These are phyloP conservation scores for Caradrina kadenii DNA, from an alignment of 2,888 invertebrate species.

Conservation along the genomic window DNA sequence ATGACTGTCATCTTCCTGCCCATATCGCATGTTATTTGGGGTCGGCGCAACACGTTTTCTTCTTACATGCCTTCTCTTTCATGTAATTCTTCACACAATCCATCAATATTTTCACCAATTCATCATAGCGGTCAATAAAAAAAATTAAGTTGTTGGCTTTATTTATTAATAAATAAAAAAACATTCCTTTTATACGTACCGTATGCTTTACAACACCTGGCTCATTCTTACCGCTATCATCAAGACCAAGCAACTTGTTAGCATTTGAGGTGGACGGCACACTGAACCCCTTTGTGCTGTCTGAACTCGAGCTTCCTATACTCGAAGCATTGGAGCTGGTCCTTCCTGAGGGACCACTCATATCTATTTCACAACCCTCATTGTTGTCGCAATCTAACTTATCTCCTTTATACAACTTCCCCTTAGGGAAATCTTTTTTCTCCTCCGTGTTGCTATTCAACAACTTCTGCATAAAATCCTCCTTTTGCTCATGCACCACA, in stretches of 20 bases:
- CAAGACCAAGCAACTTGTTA: constrained; percentile 83
- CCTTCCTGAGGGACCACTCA: constrained; percentile 77
- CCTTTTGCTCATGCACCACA: constrained; percentile 73
- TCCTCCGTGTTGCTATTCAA: constrained; percentile 81
- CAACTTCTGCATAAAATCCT: constrained; percentile 86
- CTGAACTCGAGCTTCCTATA: constrained; percentile 82
- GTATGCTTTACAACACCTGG: constrained; percentile 52
- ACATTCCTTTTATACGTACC: neutral
- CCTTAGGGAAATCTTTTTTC: constrained; percentile 85
- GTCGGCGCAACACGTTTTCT: too few species aligned
- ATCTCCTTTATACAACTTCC: constrained; percentile 85
- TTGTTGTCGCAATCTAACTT: constrained; percentile 76
- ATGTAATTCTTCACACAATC: too few species aligned
- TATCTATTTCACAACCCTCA: constrained; percentile 75
- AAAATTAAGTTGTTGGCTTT: too few species aligned
- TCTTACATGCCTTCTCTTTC: too few species aligned
- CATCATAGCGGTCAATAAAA: too few species aligned
- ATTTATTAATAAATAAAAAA: neutral
- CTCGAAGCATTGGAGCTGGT: constrained; percentile 85
- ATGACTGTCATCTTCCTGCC: too few species aligned
- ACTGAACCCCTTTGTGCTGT: constrained; percentile 81
- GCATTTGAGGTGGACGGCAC: constrained; percentile 87
- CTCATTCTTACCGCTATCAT: constrained; percentile 74
- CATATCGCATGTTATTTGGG: too few species aligned
- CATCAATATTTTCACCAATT: too few species aligned